A percentile compares a stretch with the other conserved stretches of the same genome.
phyloP scores from a whole-genome alignment of 2,888 invertebrate species.

The Epinotia nisella region DNA sequence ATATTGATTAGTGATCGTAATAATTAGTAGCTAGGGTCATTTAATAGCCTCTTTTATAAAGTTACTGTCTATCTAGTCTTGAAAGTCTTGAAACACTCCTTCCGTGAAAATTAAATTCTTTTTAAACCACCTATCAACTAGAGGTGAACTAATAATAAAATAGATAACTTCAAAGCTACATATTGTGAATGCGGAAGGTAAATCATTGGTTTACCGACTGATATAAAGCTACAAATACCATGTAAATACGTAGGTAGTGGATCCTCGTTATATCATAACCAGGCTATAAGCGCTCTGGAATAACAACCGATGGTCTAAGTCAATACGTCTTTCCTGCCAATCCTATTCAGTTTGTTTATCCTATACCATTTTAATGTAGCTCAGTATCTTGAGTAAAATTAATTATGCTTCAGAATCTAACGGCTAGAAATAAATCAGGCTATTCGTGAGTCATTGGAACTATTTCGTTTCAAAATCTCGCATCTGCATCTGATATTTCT shows the following conservation, averaged over 20 bases:
- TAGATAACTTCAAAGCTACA: no score
- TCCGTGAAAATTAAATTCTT: no score
- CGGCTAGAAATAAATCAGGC: conserved; percentile 31
- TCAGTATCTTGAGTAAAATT: conserved; percentile 34
- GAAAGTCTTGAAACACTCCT: no score
- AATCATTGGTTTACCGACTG: background rate
- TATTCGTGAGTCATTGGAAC: conserved; percentile 15
- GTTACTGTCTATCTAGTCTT: no score
- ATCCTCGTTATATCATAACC: conserved; percentile 6
- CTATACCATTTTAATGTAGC: conserved; percentile 26
- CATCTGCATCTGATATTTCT: background rate
- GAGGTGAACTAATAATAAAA: no score
- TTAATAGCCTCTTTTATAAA: no score
- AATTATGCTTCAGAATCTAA: conserved; percentile 28
- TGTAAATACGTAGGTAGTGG: conserved; percentile 6
- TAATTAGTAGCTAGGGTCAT: no score
- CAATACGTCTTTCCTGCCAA: conserved; percentile 40
- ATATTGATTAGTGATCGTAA: no score
- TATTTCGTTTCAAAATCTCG: background rate
- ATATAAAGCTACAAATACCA: conserved; percentile 10
- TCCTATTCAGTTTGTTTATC: conserved; percentile 28
- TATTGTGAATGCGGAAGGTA: conserved; percentile 24
- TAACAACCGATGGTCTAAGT: conserved; percentile 30
- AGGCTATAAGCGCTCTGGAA: conserved; percentile 21
- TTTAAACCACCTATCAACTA: no score